Evolutionary conservation across 2,113 vertebrate species (phyloP).

Genomic region (Micronisus gabar): DNA sequence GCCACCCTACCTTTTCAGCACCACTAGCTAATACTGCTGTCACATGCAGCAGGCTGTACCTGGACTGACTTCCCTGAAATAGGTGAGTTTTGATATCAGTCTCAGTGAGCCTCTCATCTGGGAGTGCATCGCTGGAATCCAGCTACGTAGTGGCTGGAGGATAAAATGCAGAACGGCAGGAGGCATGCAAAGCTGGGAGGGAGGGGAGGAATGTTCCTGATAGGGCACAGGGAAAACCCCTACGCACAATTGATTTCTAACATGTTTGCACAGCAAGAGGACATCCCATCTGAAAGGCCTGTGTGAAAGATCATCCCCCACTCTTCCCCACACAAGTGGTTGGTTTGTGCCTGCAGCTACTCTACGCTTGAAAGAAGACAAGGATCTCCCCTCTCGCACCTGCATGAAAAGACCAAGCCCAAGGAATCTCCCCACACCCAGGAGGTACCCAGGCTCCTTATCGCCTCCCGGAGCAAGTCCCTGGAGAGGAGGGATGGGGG

Average conservation of each 20-base stretch:
- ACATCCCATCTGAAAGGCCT: background rate
- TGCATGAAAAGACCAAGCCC: background rate
- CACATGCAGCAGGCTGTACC: background rate
- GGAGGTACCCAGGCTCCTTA: background rate
- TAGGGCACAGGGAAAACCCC: conserved; percentile 18
- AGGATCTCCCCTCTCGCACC: conserved; percentile 24
- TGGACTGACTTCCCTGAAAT: background rate
- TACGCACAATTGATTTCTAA: background rate
- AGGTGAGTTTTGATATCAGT: background rate
- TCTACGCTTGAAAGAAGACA: background rate
- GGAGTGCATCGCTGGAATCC: background rate
- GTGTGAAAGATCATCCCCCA: conserved; percentile 45
- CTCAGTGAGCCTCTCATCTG: background rate
- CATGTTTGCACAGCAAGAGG: background rate
- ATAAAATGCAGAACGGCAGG: background rate
- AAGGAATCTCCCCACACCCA: background rate
- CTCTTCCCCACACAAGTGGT: conserved; percentile 31
- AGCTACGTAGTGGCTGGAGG: background rate
- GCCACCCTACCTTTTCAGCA: background rate
- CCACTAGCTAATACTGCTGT: background rate
- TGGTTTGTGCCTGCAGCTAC: conserved; percentile 53
- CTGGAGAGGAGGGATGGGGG: background rate
- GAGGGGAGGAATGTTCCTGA: background rate
- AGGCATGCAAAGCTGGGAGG: conserved; percentile 19
- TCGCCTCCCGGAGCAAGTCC: background rate